These are phyloP conservation scores for Drymodes brunneopygia DNA, from an alignment of 2,113 vertebrate species.

Conservation along the genomic window DNA sequence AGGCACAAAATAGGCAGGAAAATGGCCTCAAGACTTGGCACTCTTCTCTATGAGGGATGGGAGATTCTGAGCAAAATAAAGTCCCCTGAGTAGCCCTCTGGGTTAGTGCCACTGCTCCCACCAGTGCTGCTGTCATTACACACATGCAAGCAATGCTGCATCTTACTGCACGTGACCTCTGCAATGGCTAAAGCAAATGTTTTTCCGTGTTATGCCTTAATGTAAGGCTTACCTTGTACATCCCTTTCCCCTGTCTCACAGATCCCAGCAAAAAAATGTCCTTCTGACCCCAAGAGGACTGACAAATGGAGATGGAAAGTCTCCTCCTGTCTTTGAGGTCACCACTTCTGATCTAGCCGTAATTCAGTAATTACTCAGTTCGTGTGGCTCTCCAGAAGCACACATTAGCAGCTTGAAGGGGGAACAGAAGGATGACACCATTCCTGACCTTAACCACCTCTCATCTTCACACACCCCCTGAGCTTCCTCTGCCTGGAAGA, in stretches of 20 bases:
- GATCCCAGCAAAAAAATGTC: not conserved
- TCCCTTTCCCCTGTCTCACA: not conserved
- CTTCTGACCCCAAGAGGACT: not conserved
- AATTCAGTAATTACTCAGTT: constrained; percentile 37
- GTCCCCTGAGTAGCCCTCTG: not conserved
- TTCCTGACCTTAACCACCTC: not conserved
- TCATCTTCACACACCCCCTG: not conserved
- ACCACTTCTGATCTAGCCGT: constrained; percentile 20
- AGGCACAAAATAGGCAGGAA: not conserved
- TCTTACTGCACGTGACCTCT: not conserved
- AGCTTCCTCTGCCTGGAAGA: not conserved
- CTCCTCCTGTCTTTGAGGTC: constrained; percentile 30
- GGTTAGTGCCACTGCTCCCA: not conserved
- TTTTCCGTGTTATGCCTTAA: not conserved
- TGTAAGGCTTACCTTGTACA: not conserved
- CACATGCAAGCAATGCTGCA: not conserved
- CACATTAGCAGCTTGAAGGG: not conserved
- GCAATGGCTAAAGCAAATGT: not conserved
- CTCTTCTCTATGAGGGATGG: not conserved
- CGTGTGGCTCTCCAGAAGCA: not conserved
- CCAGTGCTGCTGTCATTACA: not conserved
- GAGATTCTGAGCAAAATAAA: not conserved
- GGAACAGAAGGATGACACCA: not conserved
- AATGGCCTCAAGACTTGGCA: not conserved
- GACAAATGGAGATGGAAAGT: constrained; percentile 31